phyloP scores from a whole-genome alignment of 1,140 invertebrate species.

The Agrilus planipennis region DNA sequence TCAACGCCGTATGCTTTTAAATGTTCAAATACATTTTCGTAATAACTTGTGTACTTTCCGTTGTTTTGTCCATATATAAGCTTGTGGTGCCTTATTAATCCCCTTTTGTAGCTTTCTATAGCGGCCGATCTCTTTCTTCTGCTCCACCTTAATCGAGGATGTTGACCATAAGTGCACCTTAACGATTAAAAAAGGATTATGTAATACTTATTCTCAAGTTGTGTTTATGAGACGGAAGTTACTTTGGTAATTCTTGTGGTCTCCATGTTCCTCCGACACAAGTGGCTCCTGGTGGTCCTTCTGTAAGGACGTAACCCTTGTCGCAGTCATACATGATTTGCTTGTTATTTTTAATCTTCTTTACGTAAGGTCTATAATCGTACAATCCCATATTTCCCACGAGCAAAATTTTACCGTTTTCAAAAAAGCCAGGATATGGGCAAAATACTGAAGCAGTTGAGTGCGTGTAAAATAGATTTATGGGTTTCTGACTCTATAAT shows the following conservation, averaged over 20 bases:
- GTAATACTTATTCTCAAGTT: background rate
- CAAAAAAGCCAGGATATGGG: constrained; percentile 82
- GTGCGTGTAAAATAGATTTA: constrained; percentile 1
- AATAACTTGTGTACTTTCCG: too few species aligned
- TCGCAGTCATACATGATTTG: constrained; percentile 96
- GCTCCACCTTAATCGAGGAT: constrained; percentile 69
- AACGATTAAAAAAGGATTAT: constrained; percentile 12
- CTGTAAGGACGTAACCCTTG: constrained; percentile 72
- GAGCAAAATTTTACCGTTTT: constrained; percentile 82
- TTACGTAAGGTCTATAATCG: constrained; percentile 92
- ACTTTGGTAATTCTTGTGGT: constrained; percentile 63
- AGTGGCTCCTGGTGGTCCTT: constrained; percentile 85
- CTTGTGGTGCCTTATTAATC: constrained; percentile 20
- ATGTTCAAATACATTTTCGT: too few species aligned
- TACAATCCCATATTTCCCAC: constrained; percentile 96
- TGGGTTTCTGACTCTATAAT: constrained; percentile 1
- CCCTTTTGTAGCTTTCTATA: constrained; percentile 28
- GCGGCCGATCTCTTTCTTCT: constrained; percentile 49
- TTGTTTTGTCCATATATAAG: constrained; percentile 12
- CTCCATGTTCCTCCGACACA: constrained; percentile 85
- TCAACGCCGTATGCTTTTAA: too few species aligned
- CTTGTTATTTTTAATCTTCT: constrained; percentile 81
- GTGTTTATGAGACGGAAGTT: too few species aligned
- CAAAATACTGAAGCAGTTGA: constrained; percentile 61
- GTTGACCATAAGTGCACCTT: constrained; percentile 66